These are phyloP conservation scores for Heliconius hortense DNA, from an alignment of 2,888 invertebrate genomes.

Conservation along the genomic window DNA sequence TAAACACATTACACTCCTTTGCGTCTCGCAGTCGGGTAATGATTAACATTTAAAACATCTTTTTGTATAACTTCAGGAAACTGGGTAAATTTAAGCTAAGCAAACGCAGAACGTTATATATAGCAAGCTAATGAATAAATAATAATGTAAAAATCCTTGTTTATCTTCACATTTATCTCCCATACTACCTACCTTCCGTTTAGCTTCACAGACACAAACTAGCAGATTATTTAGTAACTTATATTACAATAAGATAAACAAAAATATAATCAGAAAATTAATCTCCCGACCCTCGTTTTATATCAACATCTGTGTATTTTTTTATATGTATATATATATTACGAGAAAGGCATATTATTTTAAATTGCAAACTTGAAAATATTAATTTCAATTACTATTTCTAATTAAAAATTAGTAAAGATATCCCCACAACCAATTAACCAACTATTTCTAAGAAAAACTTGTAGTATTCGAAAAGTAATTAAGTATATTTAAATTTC, in stretches of 20 bases:
- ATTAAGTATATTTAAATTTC: constrained; percentile 2
- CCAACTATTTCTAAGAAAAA: neutral
- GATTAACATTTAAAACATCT: too few relatives aligned
- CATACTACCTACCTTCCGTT: too few relatives aligned
- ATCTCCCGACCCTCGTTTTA: neutral
- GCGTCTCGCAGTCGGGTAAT: too few relatives aligned
- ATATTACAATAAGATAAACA: too few relatives aligned
- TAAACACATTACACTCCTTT: neutral
- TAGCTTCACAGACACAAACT: too few relatives aligned
- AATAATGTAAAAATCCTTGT: too few relatives aligned
- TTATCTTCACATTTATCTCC: too few relatives aligned
- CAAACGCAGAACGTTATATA: too few relatives aligned
- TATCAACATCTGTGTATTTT: neutral
- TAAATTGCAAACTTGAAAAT: neutral
- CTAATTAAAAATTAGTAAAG: neutral
- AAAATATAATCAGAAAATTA: neutral
- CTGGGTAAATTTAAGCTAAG: too few relatives aligned
- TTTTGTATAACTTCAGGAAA: too few relatives aligned
- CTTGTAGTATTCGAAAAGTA: neutral
- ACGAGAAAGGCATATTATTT: neutral
- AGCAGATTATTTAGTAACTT: too few relatives aligned
- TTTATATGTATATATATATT: neutral
- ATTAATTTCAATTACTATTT: neutral
- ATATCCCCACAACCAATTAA: constrained; percentile 4
- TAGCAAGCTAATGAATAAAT: too few relatives aligned